Base-by-base conservation (phyloP, 2,797 vertebrate species). In the Enteromius fasciolatus region DNA sequence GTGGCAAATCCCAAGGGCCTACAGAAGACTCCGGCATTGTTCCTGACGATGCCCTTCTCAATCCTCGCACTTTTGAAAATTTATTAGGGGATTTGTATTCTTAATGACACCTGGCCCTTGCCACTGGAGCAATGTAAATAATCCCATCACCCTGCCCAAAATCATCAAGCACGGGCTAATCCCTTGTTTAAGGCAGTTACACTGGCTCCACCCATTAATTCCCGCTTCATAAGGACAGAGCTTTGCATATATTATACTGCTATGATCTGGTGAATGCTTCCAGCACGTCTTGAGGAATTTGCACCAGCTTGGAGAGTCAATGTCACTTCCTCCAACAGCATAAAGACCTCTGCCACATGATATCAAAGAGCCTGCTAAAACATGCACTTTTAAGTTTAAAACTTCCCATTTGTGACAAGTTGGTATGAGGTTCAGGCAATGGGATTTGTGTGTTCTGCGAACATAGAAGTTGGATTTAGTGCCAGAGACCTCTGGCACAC, bases 181-280 rank as follows among this genome's bases (percentile, higher is more conserved):
- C 95, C 94, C 94, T 95, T 94, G 94, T 95, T 95, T 94, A 95
- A 95, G 93, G 93, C 93, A 93, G 93, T 95, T 94, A 94, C 93
- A 94, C 88, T 90, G 87, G 93, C 94, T 94, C 93, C 93, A 92
- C 93, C 94, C 93, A 93, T 93, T 94, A 94, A 94, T 93, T 92
- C 93, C 50, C 88, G 81, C 92, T 90, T 93, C 92, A 93, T 94
- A 92, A 93, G 92, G 91, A 91, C 87, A 86, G 91, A 91, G 94
- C 91, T 95, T 95, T 94, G 93, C 94, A 95, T 95, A 94, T 83
- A 95, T 95, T 94, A 95, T 74, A 25, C 88, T 86, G 86, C 90
- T 91, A 88, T 92, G 91, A 93, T 92, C 90, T 92, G 87, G 87
- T 17, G 52, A 90, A 89, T 20, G 87, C 92, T 93, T 78, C 52